Percentiles rank a stretch among this genome's conserved stretches.
phyloP scores from a whole-genome alignment of 2,797 vertebrate species.

The Clarias platycephalus region DNA sequence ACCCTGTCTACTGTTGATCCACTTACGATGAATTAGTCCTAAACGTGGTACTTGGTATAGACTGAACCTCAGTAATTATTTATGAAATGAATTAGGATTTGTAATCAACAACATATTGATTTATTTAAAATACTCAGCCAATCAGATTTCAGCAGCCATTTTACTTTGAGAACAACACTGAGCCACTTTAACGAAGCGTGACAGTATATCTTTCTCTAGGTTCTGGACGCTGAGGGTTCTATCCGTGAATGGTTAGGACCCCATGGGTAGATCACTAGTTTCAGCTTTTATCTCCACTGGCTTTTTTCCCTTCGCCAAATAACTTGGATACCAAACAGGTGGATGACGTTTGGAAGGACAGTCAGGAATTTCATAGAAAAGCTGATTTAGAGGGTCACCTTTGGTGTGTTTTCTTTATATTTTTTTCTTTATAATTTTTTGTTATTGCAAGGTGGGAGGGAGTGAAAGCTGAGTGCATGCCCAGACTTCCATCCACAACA shows the following conservation, averaged over 20 bases:
- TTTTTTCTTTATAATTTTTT: neutral
- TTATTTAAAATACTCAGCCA: neutral
- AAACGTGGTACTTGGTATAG: neutral
- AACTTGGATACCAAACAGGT: constrained; percentile 32
- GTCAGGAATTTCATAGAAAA: constrained; percentile 68
- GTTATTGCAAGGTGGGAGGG: constrained; percentile 6
- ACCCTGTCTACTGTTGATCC: neutral
- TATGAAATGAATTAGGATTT: neutral
- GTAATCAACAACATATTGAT: neutral
- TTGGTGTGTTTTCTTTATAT: constrained; percentile 75
- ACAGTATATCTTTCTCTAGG: too few species aligned
- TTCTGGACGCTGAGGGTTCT: too few species aligned
- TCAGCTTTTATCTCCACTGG: neutral
- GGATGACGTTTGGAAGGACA: constrained; percentile 66
- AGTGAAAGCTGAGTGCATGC: constrained; percentile 88
- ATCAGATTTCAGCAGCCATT: neutral
- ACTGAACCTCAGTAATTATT: neutral
- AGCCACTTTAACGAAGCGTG: too few species aligned
- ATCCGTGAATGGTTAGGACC: neutral
- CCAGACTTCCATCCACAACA: constrained; percentile 83
- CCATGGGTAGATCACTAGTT: neutral
- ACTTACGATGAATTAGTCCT: neutral
- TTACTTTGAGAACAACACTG: neutral
- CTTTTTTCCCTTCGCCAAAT: constrained; percentile 12
- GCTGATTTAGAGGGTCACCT: constrained; percentile 86